phyloP scores from a whole-genome alignment of 2,113 vertebrate genomes.

The Campylomormyrus numenius region DNA sequence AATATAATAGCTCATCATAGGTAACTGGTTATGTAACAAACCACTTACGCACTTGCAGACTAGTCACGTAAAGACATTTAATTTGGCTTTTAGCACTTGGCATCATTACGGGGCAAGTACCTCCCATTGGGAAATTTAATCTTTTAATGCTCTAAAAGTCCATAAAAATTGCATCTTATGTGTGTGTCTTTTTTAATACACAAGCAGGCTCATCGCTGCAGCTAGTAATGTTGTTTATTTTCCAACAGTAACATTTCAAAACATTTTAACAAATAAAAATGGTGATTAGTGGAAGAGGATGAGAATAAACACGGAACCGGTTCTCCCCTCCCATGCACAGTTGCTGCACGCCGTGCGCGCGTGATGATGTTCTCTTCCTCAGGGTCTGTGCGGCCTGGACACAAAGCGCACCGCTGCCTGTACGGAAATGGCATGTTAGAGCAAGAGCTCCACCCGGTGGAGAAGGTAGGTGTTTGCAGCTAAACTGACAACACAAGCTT shows the following conservation, averaged over 20 bases:
- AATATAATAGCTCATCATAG: background rate
- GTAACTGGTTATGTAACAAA: background rate
- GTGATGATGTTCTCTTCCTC: background rate
- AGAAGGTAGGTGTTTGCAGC: background rate
- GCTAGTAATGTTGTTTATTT: background rate
- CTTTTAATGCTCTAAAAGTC: background rate
- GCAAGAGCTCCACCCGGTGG: constrained; percentile 14
- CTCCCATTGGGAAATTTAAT: background rate
- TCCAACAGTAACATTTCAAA: background rate
- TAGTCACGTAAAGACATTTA: background rate
- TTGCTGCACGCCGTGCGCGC: background rate
- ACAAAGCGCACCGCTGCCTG: background rate
- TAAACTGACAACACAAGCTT: background rate
- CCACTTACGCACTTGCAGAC: background rate
- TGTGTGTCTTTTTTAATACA: background rate
- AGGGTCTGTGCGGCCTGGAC: background rate
- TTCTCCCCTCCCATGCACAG: background rate
- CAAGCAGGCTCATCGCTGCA: background rate
- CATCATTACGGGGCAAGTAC: background rate
- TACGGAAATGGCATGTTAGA: background rate
- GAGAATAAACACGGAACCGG: background rate
- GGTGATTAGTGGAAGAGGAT: background rate
- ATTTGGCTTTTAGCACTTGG: background rate
- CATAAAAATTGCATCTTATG: background rate
- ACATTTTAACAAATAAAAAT: background rate